Conservation (phyloP, 2,113 vertebrate genomes). For the Dicerorhinus sumatrensis region DNA sequence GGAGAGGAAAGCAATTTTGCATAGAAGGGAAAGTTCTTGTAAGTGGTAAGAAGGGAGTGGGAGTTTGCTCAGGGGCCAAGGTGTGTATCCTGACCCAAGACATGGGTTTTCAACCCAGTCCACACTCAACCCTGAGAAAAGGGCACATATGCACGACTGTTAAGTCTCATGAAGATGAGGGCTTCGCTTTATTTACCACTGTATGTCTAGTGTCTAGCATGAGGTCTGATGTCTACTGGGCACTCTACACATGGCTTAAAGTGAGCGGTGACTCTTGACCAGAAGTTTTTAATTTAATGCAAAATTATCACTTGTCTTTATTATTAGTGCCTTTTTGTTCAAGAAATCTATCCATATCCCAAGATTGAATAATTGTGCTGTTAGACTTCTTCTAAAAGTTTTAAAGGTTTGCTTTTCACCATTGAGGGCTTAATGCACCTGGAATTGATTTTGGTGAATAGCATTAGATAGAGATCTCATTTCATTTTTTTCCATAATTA, state of each 20-base stretch:
- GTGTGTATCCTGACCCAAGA: neutral
- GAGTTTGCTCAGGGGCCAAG: neutral
- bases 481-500: neutral
- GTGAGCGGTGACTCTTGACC: neutral
- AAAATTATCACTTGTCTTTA: neutral
- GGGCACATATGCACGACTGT: accelerated
- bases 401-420: neutral
- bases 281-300: neutral
- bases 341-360: neutral
- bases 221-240: neutral
- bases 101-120: neutral
- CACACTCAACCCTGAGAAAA: neutral
- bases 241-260: accelerated
- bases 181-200: neutral
- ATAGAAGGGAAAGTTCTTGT: neutral
- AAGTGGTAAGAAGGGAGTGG: neutral
- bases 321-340: neutral
- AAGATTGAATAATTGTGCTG: neutral
- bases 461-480: neutral
- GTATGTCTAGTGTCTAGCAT: neutral
- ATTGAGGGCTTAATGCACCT: neutral
- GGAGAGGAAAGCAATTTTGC: neutral
- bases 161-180: neutral
- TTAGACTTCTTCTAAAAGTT: neutral
- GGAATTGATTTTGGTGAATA: neutral